Evolutionary conservation across 1,140 invertebrate species (phyloP), one percentile per base, ranked within the genome.

Genomic region (Caenorhabditis remanei): DNA sequence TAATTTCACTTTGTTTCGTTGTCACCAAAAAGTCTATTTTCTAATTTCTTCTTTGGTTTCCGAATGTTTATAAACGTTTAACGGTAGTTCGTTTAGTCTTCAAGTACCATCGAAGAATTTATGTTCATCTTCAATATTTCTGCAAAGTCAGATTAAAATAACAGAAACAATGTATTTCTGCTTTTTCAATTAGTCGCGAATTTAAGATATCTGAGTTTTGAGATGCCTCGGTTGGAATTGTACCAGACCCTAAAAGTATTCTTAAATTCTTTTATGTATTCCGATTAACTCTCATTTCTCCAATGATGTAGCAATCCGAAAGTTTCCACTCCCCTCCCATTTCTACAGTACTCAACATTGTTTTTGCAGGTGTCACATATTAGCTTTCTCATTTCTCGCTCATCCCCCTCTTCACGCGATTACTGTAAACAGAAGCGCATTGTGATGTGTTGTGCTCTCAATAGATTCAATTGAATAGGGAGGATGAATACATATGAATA

Each of bases 371-470:
- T 71, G 65, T 46, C 13, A 71, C 65, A 71, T 71, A 24, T 58
- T 58, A 58, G 56, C n/a, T 14, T 32, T 24, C 0, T 63, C 41
- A 19, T 43, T 43, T 19, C 14, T 46, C 24, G 16, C 40, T 32
- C 24, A 13, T 11, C 8, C 46, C 40, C 65, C 46, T 41, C 63
- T 79, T 50, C 71, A 79, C 71, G 71, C 71, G 71, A 79, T 79
- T 79, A 79, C 71, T 79, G 71, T 79, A 79, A 79, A 79, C 71
- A 79, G n/a, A 46, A 79, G 46, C 40, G 46, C 46, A 79, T 50
- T 79, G 71, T 79, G 71, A 21, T 79, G 71, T 79, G 8, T 79
- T 79, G 13, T 79, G 71, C 71, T 79, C 71, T 79, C 71, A 79
- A 79, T 79, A 24, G 43, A 53, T 8, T 79, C 46, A 79, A 79